These are phyloP conservation scores for Staurois parvus DNA, from an alignment of 2,797 vertebrate genomes.

Conservation along the genomic window DNA sequence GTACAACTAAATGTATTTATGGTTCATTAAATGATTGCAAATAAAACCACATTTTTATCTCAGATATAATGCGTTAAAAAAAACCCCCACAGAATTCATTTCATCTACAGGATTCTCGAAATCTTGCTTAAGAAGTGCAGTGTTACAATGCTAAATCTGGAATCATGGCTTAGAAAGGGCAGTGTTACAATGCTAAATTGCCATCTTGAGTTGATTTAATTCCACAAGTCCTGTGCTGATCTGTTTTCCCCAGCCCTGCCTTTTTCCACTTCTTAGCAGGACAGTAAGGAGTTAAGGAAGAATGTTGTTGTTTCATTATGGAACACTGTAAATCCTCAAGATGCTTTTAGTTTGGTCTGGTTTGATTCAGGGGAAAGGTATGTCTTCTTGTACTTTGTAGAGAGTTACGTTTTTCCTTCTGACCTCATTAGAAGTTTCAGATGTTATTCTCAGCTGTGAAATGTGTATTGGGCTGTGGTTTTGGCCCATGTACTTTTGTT, in stretches of 20 bases:
- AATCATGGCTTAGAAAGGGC: not conserved
- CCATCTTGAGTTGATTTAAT: not conserved
- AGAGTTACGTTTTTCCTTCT: conserved; percentile 19
- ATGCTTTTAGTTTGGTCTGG: conserved; percentile 47
- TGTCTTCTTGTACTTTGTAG: conserved; percentile 33
- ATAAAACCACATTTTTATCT: too few species aligned
- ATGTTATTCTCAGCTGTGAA: conserved; percentile 34
- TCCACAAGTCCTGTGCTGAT: not conserved
- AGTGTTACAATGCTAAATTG: not conserved
- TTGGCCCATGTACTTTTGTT: conserved; percentile 26
- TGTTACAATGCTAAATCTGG: not conserved
- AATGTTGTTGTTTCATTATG: conserved; percentile 19
- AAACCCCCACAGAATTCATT: not conserved
- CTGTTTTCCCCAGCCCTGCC: not conserved
- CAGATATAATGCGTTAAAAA: too few species aligned
- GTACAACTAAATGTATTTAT: too few species aligned
- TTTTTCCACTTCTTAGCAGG: not conserved
- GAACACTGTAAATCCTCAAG: conserved; percentile 16
- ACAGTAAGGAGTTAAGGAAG: conserved; percentile 13
- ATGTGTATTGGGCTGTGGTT: conserved; percentile 19
- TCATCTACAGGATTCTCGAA: not conserved
- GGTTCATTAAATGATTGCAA: too few species aligned
- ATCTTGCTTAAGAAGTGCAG: not conserved
- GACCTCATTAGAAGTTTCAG: conserved; percentile 21
- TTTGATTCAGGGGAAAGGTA: conserved; percentile 50